phyloP scores from a whole-genome alignment of 2,113 vertebrate species.

The Tragelaphus buxtoni region DNA sequence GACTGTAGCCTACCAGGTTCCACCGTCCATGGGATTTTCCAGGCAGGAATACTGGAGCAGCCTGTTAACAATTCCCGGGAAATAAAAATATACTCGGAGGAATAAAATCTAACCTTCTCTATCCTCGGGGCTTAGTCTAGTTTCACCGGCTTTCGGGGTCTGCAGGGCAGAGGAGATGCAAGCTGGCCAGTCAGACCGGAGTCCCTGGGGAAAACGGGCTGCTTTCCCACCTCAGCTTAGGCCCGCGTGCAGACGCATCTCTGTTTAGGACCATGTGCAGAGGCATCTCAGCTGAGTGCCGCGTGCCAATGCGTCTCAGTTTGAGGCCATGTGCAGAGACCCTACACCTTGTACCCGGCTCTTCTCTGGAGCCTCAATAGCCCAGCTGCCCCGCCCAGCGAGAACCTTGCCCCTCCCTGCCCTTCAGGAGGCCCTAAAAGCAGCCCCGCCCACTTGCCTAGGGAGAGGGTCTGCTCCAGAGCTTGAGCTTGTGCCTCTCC shows the following conservation, averaged over 20 bases:
- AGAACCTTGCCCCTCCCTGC: background rate
- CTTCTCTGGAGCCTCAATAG: background rate
- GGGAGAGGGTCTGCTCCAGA: background rate
- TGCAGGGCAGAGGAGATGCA: background rate
- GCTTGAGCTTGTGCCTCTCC: rapidly evolving
- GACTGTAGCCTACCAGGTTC: too few relatives aligned
- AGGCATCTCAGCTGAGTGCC: background rate
- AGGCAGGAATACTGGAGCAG: too few relatives aligned
- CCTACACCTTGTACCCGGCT: background rate
- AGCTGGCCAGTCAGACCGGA: background rate
- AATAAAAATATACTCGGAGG: background rate
- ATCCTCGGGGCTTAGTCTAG: background rate
- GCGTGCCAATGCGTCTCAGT: background rate
- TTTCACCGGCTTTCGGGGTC: background rate
- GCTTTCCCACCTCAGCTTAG: too few relatives aligned
- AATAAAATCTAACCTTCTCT: background rate
- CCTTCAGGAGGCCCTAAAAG: background rate
- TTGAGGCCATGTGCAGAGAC: background rate
- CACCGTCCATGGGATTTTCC: too few relatives aligned
- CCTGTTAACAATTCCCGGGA: background rate
- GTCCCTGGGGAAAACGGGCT: background rate
- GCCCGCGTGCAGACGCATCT: rapidly evolving
- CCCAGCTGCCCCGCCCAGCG: too few relatives aligned
- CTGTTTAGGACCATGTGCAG: rapidly evolving
- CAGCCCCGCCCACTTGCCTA: background rate